Percentiles rank a stretch among this genome's conserved stretches.
Conservation (phyloP, 2,113 vertebrate species). For the Electrona antarctica region DNA sequence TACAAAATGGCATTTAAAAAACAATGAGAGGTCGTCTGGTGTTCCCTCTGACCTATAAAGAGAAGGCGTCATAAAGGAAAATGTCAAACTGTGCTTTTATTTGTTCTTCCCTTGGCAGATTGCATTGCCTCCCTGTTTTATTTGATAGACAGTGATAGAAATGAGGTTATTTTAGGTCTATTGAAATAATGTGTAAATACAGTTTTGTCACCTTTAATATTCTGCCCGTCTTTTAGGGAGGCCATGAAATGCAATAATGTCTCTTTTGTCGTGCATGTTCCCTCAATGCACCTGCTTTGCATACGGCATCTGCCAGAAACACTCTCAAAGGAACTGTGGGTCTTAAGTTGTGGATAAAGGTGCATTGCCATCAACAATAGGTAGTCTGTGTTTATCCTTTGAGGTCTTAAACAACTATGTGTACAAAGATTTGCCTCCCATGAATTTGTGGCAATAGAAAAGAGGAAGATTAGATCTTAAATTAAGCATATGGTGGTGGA, state of each 20-base stretch:
- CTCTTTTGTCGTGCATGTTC: conserved; percentile 72
- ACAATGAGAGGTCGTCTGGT: conserved; percentile 80
- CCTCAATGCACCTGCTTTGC: conserved; percentile 77
- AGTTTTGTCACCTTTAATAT: conserved; percentile 77
- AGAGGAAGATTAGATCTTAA: conserved; percentile 80
- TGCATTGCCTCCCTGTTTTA: conserved; percentile 71
- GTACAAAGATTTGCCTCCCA: conserved; percentile 75
- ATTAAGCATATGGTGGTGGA: conserved; percentile 76
- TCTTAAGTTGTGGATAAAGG: conserved; percentile 81
- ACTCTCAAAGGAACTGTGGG: conserved; percentile 76
- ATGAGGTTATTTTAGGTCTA: conserved; percentile 69
- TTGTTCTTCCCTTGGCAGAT: conserved; percentile 75
- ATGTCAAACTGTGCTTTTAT: conserved; percentile 84
- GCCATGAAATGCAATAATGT: conserved; percentile 74
- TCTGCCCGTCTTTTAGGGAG: conserved; percentile 65
- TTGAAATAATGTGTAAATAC: conserved; percentile 77
- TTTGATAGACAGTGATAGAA: conserved; percentile 73
- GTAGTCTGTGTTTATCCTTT: conserved; percentile 78
- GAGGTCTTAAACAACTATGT: conserved; percentile 80
- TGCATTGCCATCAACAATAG: conserved; percentile 79
- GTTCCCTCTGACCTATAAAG: conserved; percentile 83
- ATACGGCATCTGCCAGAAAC: conserved; percentile 72
- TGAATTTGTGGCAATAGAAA: conserved; percentile 77
- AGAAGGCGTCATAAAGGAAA: conserved; percentile 77
- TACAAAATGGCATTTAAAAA: conserved; percentile 84